Percentiles rank a stretch among this genome's conserved stretches.
Evolutionary conservation across 2,797 vertebrate species (phyloP).

Genomic region (Eulemur albifrons): DNA sequence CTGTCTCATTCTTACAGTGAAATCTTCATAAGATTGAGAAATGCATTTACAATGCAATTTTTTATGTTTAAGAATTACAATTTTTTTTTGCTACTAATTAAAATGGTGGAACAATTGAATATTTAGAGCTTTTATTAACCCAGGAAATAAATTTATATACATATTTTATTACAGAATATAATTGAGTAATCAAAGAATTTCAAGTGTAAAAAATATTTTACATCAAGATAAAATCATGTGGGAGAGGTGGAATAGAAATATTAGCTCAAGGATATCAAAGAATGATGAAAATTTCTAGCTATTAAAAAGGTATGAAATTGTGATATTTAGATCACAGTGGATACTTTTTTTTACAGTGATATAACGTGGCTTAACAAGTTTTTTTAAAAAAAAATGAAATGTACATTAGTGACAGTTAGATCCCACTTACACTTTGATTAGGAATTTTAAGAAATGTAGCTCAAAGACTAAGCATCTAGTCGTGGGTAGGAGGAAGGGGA

Average conservation of each 20-base stretch:
- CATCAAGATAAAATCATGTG: slow-evolving; percentile 22
- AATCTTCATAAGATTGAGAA: neutral
- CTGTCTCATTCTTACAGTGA: neutral
- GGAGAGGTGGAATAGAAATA: neutral
- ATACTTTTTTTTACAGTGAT: neutral
- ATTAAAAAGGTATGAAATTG: neutral
- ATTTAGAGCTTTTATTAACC: neutral
- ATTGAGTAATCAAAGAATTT: neutral
- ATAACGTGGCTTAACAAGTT: neutral
- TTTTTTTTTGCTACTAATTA: neutral
- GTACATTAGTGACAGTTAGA: neutral
- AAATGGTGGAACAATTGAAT: neutral
- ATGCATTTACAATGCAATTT: neutral
- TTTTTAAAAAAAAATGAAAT: neutral
- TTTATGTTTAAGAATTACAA: slow-evolving; percentile 15
- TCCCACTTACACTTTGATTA: neutral
- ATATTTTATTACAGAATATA: neutral
- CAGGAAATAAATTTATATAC: neutral
- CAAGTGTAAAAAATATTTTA: neutral
- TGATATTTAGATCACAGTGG: neutral
- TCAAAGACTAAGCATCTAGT: neutral
- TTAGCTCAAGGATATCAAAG: neutral
- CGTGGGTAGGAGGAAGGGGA: neutral
- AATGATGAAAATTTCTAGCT: neutral
- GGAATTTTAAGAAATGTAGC: neutral